These are phyloP conservation scores for Diabrotica undecimpunctata DNA, from an alignment of 1,140 invertebrate genomes.

Conservation along the genomic window DNA sequence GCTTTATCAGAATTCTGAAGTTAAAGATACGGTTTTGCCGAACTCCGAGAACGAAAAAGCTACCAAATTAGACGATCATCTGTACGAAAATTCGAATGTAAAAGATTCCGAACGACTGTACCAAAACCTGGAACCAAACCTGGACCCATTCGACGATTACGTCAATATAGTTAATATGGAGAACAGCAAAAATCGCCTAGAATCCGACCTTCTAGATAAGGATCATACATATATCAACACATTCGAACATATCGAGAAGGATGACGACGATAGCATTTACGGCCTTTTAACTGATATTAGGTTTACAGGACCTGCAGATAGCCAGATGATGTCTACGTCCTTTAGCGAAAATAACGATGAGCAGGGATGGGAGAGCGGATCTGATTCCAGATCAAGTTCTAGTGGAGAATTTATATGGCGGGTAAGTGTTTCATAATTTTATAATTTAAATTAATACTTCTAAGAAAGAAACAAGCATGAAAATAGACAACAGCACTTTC, in stretches of 20 bases:
- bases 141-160: conserved; percentile 24
- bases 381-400: conserved; percentile 56
- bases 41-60: not conserved
- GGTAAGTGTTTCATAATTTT: conserved; percentile 48
- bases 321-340: conserved; percentile 46
- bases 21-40: not conserved
- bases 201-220: conserved; percentile 9
- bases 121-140: conserved; percentile 15
- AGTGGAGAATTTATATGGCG: conserved; percentile 77
- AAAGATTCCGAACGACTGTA: conserved; percentile 21
- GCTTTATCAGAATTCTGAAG: conserved; percentile 1
- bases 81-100: conserved; percentile 8
- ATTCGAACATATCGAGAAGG: conserved; percentile 24
- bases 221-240: conserved; percentile 9
- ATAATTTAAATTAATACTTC: not conserved
- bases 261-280: conserved; percentile 36
- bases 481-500: not conserved
- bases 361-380: conserved; percentile 58
- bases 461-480: not conserved
- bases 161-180: conserved; percentile 34
- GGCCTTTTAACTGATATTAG: conserved; percentile 44
- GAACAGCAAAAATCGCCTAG: conserved; percentile 28
- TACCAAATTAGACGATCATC: conserved; percentile 16
- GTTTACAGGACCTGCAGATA: conserved; percentile 43
- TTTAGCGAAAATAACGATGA: conserved; percentile 47